These are phyloP conservation scores for Chrosomus eos DNA, from an alignment of 2,797 vertebrate species.

Conservation along the genomic window DNA sequence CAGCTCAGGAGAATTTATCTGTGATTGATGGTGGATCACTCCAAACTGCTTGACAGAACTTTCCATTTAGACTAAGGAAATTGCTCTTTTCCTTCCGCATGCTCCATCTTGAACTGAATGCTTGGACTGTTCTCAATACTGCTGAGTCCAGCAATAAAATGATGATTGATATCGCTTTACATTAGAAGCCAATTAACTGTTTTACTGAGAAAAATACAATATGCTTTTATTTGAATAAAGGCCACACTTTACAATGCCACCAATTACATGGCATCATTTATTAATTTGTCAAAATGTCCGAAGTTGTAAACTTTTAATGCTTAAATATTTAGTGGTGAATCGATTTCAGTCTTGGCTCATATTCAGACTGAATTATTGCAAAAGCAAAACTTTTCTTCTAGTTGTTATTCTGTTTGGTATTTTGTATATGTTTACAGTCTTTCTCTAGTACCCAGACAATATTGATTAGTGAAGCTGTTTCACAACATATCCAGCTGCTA, in stretches of 20 bases:
- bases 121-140: constrained; percentile 64
- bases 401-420: not conserved
- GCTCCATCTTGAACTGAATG: constrained; percentile 79
- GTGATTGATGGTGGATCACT: constrained; percentile 95
- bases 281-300: constrained; percentile 78
- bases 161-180: constrained; percentile 76
- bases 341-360: not conserved
- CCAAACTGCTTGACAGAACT: constrained; percentile 89
- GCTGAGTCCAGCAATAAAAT: constrained; percentile 75
- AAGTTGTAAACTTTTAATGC: constrained; percentile 57
- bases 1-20: constrained; percentile 86
- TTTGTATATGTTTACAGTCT: constrained; percentile 18
- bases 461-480: constrained; percentile 48
- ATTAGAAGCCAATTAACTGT: constrained; percentile 75
- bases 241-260: constrained; percentile 69
- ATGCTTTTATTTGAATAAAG: constrained; percentile 72
- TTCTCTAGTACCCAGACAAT: constrained; percentile 2
- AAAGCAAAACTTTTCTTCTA: not conserved
- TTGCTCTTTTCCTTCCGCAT: constrained; percentile 88
- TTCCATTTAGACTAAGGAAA: constrained; percentile 91
- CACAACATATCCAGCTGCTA: constrained; percentile 20
- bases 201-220: constrained; percentile 66
- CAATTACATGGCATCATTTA: constrained; percentile 68
- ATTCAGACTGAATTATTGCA: not conserved
- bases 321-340: constrained; percentile 31